These are phyloP conservation scores for Cheilosia vulpina DNA, from an alignment of 2,888 invertebrate species.

Conservation along the genomic window DNA sequence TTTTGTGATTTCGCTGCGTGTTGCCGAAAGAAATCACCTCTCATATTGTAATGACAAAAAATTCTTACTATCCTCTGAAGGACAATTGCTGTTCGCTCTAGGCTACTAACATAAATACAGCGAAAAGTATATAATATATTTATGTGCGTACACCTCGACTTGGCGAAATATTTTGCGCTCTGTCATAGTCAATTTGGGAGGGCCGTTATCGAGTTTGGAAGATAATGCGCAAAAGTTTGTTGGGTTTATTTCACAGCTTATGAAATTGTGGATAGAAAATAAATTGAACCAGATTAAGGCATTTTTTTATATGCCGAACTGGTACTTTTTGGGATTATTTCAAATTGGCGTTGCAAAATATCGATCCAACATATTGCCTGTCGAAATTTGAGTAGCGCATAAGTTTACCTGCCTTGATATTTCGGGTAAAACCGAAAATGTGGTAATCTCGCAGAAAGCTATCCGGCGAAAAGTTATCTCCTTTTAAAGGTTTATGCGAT, in stretches of 20 bases:
- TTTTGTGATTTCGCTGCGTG: not conserved
- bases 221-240: constrained; percentile 7
- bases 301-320: not conserved
- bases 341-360: too few relatives aligned
- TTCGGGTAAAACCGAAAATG: too few relatives aligned
- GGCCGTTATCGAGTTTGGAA: constrained; percentile 4
- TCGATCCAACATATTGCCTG: too few relatives aligned
- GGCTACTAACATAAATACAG: not conserved
- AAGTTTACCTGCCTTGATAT: too few relatives aligned
- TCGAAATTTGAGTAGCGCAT: too few relatives aligned
- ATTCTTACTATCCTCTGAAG: constrained; percentile 26
- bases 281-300: constrained; percentile 29
- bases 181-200: constrained; percentile 13
- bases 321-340: too few relatives aligned
- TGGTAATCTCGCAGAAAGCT: too few relatives aligned
- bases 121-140: not conserved
- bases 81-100: constrained; percentile 4
- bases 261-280: constrained; percentile 35
- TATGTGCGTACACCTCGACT: constrained; percentile 2
- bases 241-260: constrained; percentile 28
- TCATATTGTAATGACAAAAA: constrained; percentile 38
- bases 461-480: too few relatives aligned
- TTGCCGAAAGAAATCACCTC: constrained; percentile 24
- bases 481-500: too few relatives aligned
- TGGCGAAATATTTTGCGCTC: constrained; percentile 20